phyloP scores from a whole-genome alignment of 2,797 vertebrate species.

The Poecilia velifera region DNA sequence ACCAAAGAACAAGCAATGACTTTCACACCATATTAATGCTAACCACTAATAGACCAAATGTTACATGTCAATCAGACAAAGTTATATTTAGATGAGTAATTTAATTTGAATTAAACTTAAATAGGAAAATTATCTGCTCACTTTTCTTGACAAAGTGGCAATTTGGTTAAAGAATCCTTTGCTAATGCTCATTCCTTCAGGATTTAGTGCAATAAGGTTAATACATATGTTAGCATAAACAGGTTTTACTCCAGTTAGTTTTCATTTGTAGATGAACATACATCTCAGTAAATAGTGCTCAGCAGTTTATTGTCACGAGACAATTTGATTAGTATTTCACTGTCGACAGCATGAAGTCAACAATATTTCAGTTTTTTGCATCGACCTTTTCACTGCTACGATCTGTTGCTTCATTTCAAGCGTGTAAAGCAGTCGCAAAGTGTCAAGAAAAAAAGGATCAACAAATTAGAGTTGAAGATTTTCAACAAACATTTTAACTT shows the following conservation, averaged over 20 bases:
- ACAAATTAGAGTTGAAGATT: not conserved
- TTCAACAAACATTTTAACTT: not conserved
- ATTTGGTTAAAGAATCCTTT: not conserved
- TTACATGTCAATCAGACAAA: not conserved
- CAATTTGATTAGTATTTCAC: not conserved
- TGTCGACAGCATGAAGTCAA: not conserved
- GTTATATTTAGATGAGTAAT: not conserved
- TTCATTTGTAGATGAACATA: not conserved
- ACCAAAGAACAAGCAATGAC: not conserved
- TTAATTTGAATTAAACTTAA: not conserved
- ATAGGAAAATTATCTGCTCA: not conserved
- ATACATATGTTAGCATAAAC: not conserved
- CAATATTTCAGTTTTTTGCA: not conserved
- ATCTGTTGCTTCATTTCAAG: not conserved
- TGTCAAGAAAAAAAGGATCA: not conserved
- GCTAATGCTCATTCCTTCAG: not conserved
- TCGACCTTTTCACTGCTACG: not conserved
- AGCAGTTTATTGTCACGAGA: not conserved
- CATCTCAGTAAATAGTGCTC: not conserved
- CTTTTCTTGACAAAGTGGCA: not conserved
- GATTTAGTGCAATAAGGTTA: not conserved
- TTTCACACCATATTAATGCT: not conserved
- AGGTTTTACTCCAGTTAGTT: not conserved
- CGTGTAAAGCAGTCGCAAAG: not conserved
- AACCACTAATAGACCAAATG: not conserved